These are phyloP conservation scores for Typhlomys cinereus DNA, from an alignment of 2,113 vertebrate genomes.

Conservation along the genomic window DNA sequence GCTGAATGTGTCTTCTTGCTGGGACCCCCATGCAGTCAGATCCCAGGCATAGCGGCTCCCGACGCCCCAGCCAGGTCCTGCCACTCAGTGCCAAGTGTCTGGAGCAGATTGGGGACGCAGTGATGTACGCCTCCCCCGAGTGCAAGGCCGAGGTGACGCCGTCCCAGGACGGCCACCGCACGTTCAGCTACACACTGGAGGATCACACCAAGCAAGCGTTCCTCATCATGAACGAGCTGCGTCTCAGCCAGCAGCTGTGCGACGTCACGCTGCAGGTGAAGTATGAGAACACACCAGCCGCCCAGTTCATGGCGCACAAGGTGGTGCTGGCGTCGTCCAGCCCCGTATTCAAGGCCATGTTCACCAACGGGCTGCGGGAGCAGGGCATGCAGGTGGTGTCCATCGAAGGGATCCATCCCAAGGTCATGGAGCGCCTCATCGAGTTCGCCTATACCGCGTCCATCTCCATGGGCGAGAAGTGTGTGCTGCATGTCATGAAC, in stretches of 20 bases:
- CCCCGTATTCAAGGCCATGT: slow-evolving; percentile 96
- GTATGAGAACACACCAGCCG: slow-evolving; percentile 87
- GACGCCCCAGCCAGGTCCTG: slow-evolving; percentile 62
- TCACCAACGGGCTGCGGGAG: slow-evolving; percentile 93
- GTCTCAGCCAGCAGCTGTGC: slow-evolving; percentile 91
- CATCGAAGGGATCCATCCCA: slow-evolving; percentile 95
- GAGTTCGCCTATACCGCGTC: slow-evolving; percentile 97
- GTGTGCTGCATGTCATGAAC: slow-evolving; percentile 96
- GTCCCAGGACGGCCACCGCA: slow-evolving; percentile 90
- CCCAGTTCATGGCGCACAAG: slow-evolving; percentile 94
- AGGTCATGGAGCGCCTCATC: slow-evolving; percentile 93
- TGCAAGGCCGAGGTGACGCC: slow-evolving; percentile 95
- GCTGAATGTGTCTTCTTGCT: slow-evolving; percentile 48
- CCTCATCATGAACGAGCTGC: slow-evolving; percentile 95
- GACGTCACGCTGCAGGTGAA: slow-evolving; percentile 94
- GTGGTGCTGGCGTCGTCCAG: slow-evolving; percentile 94
- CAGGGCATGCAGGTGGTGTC: slow-evolving; percentile 94
- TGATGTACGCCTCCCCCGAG: slow-evolving; percentile 87
- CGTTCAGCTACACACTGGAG: slow-evolving; percentile 94
- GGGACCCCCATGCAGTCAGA: slow-evolving; percentile 70
- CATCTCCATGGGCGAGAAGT: slow-evolving; percentile 95
- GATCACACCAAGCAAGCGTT: slow-evolving; percentile 94
- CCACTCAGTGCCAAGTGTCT: slow-evolving; percentile 70
- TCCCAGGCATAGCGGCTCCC: slow-evolving; percentile 67
- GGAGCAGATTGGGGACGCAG: slow-evolving; percentile 60